Percentiles rank a stretch among this genome's conserved stretches.
Evolutionary conservation across 2,888 invertebrate genomes (phyloP).

Genomic region (Strigamia transsilvanica): DNA sequence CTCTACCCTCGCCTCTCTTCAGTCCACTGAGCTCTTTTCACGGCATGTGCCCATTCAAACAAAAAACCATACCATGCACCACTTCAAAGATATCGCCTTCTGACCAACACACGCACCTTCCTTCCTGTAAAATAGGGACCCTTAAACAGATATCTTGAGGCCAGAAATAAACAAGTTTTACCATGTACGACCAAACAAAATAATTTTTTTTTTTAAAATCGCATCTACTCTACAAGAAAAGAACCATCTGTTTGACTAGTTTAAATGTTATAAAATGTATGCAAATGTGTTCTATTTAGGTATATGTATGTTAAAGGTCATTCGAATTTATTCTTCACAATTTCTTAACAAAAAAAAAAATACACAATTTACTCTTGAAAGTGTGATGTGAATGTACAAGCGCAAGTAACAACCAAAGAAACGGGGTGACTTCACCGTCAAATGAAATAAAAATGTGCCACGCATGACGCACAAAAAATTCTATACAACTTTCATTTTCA

Average conservation of each 20-base stretch:
- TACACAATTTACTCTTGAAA: slow-evolving; percentile 37
- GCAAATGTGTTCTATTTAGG: background rate
- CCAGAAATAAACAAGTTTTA: background rate
- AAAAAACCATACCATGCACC: background rate
- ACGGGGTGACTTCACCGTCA: slow-evolving; percentile 8
- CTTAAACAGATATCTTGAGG: slow-evolving; percentile 7
- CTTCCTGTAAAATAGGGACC: slow-evolving; percentile 8
- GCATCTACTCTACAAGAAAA: no score
- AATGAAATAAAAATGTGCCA: slow-evolving; percentile 11
- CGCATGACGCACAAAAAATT: background rate
- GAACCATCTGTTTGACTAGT: no score
- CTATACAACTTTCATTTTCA: slow-evolving; percentile 17
- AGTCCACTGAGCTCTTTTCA: slow-evolving; percentile 28
- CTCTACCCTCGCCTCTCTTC: slow-evolving; percentile 1
- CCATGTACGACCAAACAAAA: background rate
- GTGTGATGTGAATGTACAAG: slow-evolving; percentile 19
- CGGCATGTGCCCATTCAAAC: slow-evolving; percentile 15
- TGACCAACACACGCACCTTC: slow-evolving; percentile 19
- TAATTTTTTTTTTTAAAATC: no score
- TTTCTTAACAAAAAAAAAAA: background rate
- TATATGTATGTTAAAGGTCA: background rate
- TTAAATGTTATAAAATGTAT: background rate
- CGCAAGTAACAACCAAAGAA: slow-evolving; percentile 12
- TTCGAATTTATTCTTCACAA: background rate
- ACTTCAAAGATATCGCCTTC: slow-evolving; percentile 14